Evolutionary conservation across 2,888 invertebrate genomes (phyloP).

Genomic region (Acronicta alni): DNA sequence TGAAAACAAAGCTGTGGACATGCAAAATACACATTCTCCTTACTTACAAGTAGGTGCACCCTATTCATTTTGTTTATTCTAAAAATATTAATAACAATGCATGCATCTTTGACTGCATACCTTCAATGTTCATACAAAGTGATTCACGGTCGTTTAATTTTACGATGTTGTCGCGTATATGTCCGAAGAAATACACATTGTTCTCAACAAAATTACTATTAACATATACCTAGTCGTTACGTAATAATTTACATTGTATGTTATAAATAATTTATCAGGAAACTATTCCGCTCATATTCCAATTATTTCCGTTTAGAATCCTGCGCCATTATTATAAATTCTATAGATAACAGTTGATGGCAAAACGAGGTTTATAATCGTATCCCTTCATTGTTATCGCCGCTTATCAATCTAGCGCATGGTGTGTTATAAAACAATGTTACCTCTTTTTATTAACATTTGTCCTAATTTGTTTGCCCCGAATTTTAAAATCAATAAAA

Average conservation of each 20-base stretch:
- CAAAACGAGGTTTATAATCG: conserved; percentile 44
- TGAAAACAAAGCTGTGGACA: conserved; percentile 97
- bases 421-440: conserved; percentile 25
- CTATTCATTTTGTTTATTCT: too few relatives aligned
- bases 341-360: conserved; percentile 41
- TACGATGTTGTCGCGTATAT: background rate
- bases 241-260: background rate
- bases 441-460: conserved; percentile 31
- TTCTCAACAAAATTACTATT: background rate
- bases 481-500: background rate
- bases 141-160: background rate
- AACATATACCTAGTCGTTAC: background rate
- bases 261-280: conserved; percentile 3
- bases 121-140: background rate
- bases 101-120: too few relatives aligned
- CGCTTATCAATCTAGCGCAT: conserved; percentile 52
- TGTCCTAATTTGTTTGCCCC: conserved; percentile 2
- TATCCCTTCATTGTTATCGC: conserved; percentile 51
- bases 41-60: conserved; percentile 90
- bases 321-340: conserved; percentile 22
- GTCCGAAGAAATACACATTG: background rate
- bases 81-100: too few relatives aligned
- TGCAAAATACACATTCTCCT: conserved; percentile 98
- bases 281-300: conserved; percentile 5
- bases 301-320: conserved; percentile 19